Percentiles rank a stretch among this genome's conserved stretches.
Evolutionary conservation across 2,113 vertebrate genomes (phyloP).

Genomic region (Crotalus helleri): DNA sequence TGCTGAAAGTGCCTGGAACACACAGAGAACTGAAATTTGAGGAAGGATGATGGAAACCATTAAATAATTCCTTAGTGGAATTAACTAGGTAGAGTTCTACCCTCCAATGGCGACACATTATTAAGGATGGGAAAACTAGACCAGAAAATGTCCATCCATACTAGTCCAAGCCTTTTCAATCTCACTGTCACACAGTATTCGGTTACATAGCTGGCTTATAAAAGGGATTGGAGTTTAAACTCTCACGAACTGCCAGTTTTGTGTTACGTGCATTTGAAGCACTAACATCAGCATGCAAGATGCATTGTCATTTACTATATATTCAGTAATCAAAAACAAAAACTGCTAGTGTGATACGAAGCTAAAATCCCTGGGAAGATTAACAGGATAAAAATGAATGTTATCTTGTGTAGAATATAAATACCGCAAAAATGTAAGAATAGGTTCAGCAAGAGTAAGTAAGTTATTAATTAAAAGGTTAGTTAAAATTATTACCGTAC

Average conservation of each 20-base stretch:
- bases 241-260: background rate
- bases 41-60: slow-evolving; percentile 51
- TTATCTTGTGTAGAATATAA: background rate
- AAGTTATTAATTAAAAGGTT: slow-evolving; percentile 39
- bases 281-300: slow-evolving; percentile 29
- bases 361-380: background rate
- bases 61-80: slow-evolving; percentile 47
- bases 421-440: slow-evolving; percentile 21
- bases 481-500: slow-evolving; percentile 65
- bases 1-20: slow-evolving; percentile 58
- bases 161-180: slow-evolving; percentile 32
- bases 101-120: slow-evolving; percentile 27
- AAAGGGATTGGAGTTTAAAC: slow-evolving; percentile 8
- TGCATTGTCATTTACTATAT: slow-evolving; percentile 3
- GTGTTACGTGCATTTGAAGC: background rate
- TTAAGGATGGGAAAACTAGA: slow-evolving; percentile 36
- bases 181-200: slow-evolving; percentile 27
- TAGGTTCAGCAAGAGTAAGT: slow-evolving; percentile 10
- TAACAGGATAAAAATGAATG: slow-evolving; percentile 3
- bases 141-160: slow-evolving; percentile 29
- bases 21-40: slow-evolving; percentile 57
- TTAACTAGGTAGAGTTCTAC: slow-evolving; percentile 40
- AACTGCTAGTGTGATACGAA: background rate
- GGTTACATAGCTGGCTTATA: slow-evolving; percentile 3
- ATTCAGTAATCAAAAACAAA: background rate